A percentile compares a stretch with the other conserved stretches of the same genome.
phyloP scores from a whole-genome alignment of 2,888 invertebrate genomes.

The Eupithecia subumbrata region DNA sequence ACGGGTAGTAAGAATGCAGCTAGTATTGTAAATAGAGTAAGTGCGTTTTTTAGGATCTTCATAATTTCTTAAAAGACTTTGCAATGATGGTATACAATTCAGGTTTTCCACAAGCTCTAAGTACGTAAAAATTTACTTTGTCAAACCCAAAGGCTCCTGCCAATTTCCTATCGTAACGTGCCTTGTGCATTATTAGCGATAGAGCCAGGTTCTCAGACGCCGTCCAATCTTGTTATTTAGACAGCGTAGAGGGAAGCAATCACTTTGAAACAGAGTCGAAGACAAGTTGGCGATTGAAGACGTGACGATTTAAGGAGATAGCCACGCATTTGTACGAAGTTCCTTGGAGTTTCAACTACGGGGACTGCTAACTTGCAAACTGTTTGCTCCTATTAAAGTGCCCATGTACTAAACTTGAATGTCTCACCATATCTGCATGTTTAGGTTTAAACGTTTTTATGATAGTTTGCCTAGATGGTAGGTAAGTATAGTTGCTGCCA shows the following conservation, averaged over 20 bases:
- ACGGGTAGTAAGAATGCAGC: too few species aligned
- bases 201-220: slow-evolving; percentile 7
- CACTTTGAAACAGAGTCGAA: slow-evolving; percentile 32
- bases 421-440: neutral
- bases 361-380: slow-evolving; percentile 17
- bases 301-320: slow-evolving; percentile 31
- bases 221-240: slow-evolving; percentile 39
- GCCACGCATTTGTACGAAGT: slow-evolving; percentile 19
- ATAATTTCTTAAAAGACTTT: too few species aligned
- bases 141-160: neutral
- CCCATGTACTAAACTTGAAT: neutral
- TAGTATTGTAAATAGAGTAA: too few species aligned
- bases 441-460: neutral
- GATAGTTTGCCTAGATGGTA: neutral
- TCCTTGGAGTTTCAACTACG: slow-evolving; percentile 17
- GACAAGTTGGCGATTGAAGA: slow-evolving; percentile 31
- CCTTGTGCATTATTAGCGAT: slow-evolving; percentile 16
- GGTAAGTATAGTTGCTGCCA: too few species aligned
- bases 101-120: neutral
- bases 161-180: neutral
- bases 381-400: slow-evolving; percentile 21
- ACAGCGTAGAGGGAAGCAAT: slow-evolving; percentile 41
- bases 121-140: neutral
- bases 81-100: neutral
- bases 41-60: too few species aligned